These are phyloP conservation scores for Eucriotettix oculatus DNA, from an alignment of 2,888 invertebrate genomes.

Conservation along the genomic window DNA sequence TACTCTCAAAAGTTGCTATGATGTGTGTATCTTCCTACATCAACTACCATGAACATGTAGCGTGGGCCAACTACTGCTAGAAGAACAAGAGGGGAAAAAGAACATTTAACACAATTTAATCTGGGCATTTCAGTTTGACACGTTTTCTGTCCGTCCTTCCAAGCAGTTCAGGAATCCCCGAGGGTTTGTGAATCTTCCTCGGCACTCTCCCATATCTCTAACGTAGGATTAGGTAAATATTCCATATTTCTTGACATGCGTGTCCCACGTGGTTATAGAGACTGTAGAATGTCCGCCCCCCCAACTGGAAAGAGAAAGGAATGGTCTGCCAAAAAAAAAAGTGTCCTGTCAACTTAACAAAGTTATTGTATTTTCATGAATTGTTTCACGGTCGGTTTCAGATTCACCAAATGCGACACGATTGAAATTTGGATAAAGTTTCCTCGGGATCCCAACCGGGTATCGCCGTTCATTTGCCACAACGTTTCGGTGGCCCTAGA, in stretches of 20 bases:
- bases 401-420: not conserved
- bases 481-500: no score
- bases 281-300: not conserved
- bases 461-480: no score
- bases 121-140: not conserved
- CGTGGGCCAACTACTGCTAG: not conserved
- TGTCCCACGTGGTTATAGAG: not conserved
- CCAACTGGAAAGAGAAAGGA: not conserved
- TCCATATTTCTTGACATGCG: not conserved
- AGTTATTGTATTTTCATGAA: not conserved
- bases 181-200: not conserved
- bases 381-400: not conserved
- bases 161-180: not conserved
- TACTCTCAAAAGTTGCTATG: no score
- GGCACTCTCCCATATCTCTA: not conserved
- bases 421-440: no score
- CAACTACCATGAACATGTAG: not conserved
- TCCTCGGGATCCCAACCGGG: no score
- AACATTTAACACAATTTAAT: not conserved
- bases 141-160: not conserved
- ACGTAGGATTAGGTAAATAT: not conserved
- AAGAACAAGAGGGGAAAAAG: not conserved
- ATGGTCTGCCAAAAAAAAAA: not conserved
- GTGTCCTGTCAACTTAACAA: not conserved
- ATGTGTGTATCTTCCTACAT: no score